Evolutionary conservation across 2,797 vertebrate genomes (phyloP).

Genomic region (Capromys pilorides): DNA sequence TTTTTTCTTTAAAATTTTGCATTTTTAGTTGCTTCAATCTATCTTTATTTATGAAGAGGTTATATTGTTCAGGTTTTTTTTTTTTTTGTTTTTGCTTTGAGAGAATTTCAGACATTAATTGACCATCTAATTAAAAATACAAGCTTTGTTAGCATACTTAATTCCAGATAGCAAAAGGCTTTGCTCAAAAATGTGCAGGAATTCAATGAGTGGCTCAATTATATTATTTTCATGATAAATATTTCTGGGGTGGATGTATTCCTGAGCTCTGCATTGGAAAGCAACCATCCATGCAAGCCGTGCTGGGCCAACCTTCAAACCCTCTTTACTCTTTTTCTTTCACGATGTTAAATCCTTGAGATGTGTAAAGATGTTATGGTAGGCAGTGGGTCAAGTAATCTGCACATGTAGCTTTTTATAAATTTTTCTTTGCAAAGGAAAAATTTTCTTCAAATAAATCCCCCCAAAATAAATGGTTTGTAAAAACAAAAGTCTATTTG

Average conservation of each 20-base stretch:
- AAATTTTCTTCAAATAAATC: constrained; percentile 81
- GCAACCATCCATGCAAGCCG: constrained; percentile 64
- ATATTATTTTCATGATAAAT: constrained; percentile 69
- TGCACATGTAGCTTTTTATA: constrained; percentile 80
- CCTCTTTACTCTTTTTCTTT: constrained; percentile 55
- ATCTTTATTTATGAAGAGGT: constrained; percentile 55
- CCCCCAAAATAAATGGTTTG: constrained; percentile 74
- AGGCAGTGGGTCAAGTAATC: constrained; percentile 79
- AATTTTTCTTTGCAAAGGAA: constrained; percentile 78
- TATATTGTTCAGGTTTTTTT: not conserved
- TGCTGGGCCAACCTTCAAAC: not conserved
- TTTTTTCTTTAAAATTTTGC: constrained; percentile 46
- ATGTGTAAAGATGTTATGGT: constrained; percentile 69
- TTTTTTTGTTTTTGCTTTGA: not conserved
- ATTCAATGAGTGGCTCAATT: constrained; percentile 36
- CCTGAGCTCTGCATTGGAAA: constrained; percentile 49
- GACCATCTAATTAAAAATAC: constrained; percentile 71
- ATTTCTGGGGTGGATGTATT: constrained; percentile 57
- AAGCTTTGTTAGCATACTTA: constrained; percentile 64
- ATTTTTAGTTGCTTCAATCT: constrained; percentile 8
- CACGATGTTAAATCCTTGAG: constrained; percentile 70
- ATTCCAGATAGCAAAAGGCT: constrained; percentile 56
- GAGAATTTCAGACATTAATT: constrained; percentile 52
- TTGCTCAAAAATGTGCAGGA: constrained; percentile 23
- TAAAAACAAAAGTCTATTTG: constrained; percentile 82